phyloP scores from a whole-genome alignment of 2,888 invertebrate species.

The Oxystoma pomonae region DNA sequence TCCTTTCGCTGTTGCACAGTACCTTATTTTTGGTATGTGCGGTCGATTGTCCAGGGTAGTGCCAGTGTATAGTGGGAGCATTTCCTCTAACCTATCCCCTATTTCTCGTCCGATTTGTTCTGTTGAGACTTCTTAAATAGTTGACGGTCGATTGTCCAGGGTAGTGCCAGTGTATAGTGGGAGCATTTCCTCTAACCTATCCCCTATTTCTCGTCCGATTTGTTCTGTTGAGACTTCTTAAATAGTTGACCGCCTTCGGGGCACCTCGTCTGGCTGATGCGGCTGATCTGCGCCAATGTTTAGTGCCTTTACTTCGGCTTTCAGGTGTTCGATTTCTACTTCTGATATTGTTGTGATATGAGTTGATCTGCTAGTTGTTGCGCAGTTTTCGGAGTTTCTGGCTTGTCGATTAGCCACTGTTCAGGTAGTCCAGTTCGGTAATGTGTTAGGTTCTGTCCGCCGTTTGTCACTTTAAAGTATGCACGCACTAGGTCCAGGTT shows the following conservation, averaged over 20 bases:
- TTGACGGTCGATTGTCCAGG: background rate
- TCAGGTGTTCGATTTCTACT: background rate
- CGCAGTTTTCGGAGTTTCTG: background rate
- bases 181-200: background rate
- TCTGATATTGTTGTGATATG: background rate
- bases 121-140: background rate
- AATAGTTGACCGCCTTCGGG: background rate
- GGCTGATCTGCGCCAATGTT: background rate
- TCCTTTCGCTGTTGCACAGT: background rate
- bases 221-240: background rate
- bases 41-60: background rate
- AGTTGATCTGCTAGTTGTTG: background rate
- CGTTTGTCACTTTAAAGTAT: background rate
- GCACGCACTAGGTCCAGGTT: background rate
- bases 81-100: background rate
- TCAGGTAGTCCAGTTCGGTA: background rate
- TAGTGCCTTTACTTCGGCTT: background rate
- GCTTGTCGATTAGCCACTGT: background rate
- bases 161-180: background rate
- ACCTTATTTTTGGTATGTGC: background rate
- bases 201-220: background rate
- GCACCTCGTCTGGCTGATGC: background rate
- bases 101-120: background rate
- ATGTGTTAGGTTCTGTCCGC: background rate
- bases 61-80: background rate